Evolutionary conservation across 2,888 invertebrate species (phyloP).

Genomic region (Graphium colonna): DNA sequence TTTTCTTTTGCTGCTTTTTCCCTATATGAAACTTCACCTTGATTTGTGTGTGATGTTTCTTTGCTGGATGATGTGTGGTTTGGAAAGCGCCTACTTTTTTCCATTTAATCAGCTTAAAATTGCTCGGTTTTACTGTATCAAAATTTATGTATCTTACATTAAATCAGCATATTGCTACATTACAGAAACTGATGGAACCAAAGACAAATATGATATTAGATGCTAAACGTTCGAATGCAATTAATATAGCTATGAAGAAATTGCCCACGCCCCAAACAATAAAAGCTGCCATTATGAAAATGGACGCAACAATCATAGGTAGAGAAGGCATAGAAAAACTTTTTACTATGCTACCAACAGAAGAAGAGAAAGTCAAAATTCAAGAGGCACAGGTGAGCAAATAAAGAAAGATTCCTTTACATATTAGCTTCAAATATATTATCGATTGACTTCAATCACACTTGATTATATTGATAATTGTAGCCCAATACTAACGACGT

Average conservation of each 20-base stretch:
- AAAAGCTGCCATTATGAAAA: slow-evolving; percentile 99
- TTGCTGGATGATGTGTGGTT: no score
- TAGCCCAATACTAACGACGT: no score
- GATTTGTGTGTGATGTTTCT: no score
- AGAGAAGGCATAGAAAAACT: slow-evolving; percentile 99
- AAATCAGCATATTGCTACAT: not conserved
- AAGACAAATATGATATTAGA: slow-evolving; percentile 89
- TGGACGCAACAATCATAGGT: slow-evolving; percentile 99
- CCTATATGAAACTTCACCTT: no score
- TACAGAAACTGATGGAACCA: slow-evolving; percentile 71
- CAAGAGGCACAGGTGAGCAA: slow-evolving; percentile 90
- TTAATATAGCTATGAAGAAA: slow-evolving; percentile 99
- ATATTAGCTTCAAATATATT: no score
- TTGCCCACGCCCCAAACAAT: slow-evolving; percentile 98
- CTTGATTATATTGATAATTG: no score
- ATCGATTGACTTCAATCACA: no score
- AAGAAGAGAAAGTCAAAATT: slow-evolving; percentile 97
- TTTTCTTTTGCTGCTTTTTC: no score
- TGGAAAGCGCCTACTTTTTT: no score
- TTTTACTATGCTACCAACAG: slow-evolving; percentile 97
- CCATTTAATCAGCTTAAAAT: no score
- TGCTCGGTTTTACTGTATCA: no score
- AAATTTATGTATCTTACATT: not conserved
- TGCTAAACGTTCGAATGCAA: slow-evolving; percentile 98
- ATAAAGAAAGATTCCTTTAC: not conserved